Evolutionary conservation across 2,888 invertebrate species (phyloP).

Genomic region (Netelia inedita): DNA sequence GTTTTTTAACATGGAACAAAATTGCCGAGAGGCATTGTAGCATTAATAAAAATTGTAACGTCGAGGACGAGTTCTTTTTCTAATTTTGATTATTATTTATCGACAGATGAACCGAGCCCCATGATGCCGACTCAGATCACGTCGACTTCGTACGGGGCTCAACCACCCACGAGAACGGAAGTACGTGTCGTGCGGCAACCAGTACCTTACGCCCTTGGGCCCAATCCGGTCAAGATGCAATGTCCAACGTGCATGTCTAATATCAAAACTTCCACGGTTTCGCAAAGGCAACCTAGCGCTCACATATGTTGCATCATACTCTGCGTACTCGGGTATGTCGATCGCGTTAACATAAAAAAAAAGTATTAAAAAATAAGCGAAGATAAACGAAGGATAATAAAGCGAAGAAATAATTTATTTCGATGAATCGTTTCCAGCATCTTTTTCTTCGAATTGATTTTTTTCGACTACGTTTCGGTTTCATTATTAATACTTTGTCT

Average conservation of each 20-base stretch:
- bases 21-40: too few relatives aligned
- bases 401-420: too few relatives aligned
- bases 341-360: too few relatives aligned
- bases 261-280: slow-evolving; percentile 85
- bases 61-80: neutral
- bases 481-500: too few relatives aligned
- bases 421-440: too few relatives aligned
- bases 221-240: slow-evolving; percentile 82
- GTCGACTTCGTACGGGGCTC: slow-evolving; percentile 62
- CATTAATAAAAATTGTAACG: too few relatives aligned
- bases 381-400: too few relatives aligned
- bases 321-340: slow-evolving; percentile 82
- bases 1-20: too few relatives aligned
- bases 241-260: slow-evolving; percentile 85
- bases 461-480: too few relatives aligned
- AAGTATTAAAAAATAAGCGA: too few relatives aligned
- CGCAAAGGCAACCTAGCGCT: slow-evolving; percentile 85
- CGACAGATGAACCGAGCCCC: slow-evolving; percentile 68
- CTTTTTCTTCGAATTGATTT: too few relatives aligned
- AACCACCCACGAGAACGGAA: slow-evolving; percentile 72
- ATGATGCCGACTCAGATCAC: slow-evolving; percentile 65
- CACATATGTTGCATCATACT: slow-evolving; percentile 85
- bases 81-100: neutral
- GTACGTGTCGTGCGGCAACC: slow-evolving; percentile 79
- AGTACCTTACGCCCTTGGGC: slow-evolving; percentile 79